Evolutionary conservation across 2,113 vertebrate genomes (phyloP).

Genomic region (Furnarius figulus): DNA sequence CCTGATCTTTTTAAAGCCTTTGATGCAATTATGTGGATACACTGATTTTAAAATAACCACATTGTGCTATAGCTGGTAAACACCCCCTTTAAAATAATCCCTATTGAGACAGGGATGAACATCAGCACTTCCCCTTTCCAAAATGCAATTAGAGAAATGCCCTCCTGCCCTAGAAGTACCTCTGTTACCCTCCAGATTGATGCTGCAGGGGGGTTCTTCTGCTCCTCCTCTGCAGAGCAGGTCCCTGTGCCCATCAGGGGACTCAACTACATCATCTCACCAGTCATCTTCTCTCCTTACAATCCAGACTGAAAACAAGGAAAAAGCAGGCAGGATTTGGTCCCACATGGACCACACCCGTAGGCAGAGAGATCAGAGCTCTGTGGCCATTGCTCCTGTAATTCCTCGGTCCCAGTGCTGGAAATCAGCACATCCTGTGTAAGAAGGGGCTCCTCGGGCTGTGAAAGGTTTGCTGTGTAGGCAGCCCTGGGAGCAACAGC

Average conservation of each 20-base stretch:
- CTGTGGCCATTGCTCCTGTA: background rate
- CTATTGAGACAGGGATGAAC: background rate
- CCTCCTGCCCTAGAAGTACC: background rate
- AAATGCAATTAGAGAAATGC: background rate
- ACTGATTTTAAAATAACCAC: background rate
- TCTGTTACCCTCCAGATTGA: background rate
- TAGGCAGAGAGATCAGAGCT: background rate
- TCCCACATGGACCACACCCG: background rate
- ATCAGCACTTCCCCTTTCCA: background rate
- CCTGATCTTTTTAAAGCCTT: background rate
- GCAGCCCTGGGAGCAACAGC: background rate
- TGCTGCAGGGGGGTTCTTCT: background rate
- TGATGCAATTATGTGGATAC: background rate
- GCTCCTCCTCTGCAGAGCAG: background rate
- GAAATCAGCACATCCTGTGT: background rate
- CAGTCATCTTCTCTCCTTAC: background rate
- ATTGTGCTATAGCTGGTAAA: background rate
- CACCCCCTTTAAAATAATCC: background rate
- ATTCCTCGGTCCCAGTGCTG: rapidly evolving
- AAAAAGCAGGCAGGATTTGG: background rate
- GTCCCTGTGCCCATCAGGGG: rapidly evolving
- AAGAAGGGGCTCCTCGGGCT: background rate
- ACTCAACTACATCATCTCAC: background rate
- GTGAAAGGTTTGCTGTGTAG: background rate
- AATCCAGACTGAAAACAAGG: background rate